These are phyloP conservation scores for Heliopora coerulea DNA, from an alignment of 92 coral and sea anemone species.

Conservation along the genomic window DNA sequence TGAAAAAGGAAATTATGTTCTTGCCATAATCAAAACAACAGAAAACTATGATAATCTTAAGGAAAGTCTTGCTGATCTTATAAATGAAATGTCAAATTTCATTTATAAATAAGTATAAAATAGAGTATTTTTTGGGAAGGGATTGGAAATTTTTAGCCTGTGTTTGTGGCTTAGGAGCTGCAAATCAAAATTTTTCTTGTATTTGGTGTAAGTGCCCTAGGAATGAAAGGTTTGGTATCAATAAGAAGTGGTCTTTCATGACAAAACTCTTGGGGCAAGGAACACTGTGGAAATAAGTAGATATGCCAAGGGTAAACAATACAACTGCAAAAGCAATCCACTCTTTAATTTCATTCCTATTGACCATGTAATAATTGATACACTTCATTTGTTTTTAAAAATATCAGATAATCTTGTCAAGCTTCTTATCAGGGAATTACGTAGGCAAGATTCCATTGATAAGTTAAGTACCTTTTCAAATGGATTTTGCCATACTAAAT, in stretches of 20 bases:
- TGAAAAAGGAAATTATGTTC: conserved; percentile 37
- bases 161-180: conserved; percentile 46
- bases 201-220: conserved; percentile 52
- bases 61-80: conserved; percentile 29
- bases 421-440: conserved; percentile 34
- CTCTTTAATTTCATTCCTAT: conserved; percentile 29
- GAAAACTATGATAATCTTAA: conserved; percentile 30
- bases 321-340: conserved; percentile 27
- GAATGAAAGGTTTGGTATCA: conserved; percentile 29
- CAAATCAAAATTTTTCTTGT: conserved; percentile 39
- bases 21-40: conserved; percentile 46
- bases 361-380: conserved; percentile 48
- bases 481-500: conserved; percentile 7
- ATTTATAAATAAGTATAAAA: conserved; percentile 1
- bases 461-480: conserved; percentile 12
- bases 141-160: conserved; percentile 49
- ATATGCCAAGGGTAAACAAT: conserved; percentile 17
- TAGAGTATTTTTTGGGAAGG: conserved; percentile 44
- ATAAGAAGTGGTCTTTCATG: conserved; percentile 38
- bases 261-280: conserved; percentile 38
- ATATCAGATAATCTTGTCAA: conserved; percentile 47
- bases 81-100: conserved; percentile 16
- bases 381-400: conserved; percentile 36
- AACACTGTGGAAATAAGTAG: conserved; percentile 4
- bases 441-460: conserved; percentile 41